phyloP scores from a whole-genome alignment of 35 echinoderm and acorn worm species.

The Ptychodera flava region DNA sequence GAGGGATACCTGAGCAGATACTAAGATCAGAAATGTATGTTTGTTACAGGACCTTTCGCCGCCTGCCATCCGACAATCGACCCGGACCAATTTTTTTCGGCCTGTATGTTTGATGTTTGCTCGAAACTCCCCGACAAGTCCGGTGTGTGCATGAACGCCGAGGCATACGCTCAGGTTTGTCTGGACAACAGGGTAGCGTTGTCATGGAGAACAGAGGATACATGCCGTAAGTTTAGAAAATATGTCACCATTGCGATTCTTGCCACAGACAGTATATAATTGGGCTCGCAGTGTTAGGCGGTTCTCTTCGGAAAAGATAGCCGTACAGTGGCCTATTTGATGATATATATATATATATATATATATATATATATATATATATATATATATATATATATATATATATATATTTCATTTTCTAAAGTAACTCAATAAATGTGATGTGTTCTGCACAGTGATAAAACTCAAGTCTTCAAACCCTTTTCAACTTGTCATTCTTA shows the following conservation, averaged over 20 bases:
- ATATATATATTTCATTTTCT: not conserved
- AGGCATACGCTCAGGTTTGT: slow-evolving; percentile 31
- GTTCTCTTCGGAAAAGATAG: not conserved
- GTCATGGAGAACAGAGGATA: slow-evolving; percentile 2
- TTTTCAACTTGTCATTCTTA: not conserved
- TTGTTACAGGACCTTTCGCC: slow-evolving; percentile 12
- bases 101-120: slow-evolving; percentile 27
- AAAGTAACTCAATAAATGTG: not conserved
- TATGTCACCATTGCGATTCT: not conserved
- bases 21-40: too few species aligned
- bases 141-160: not conserved
- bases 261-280: not conserved
- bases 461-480: not conserved
- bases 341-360: not conserved
- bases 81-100: slow-evolving; percentile 8
- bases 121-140: slow-evolving; percentile 2
- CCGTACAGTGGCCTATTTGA: not conserved
- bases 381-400: not conserved
- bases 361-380: not conserved
- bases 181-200: slow-evolving; percentile 5
- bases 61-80: slow-evolving; percentile 8
- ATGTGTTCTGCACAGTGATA: not conserved
- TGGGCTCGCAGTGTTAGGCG: not conserved
- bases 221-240: slow-evolving; percentile 16
- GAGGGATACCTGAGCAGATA: too few species aligned